A percentile compares a stretch with the other conserved stretches of the same genome.
Conservation (phyloP, 64 coral and sea anemone genomes). For the Stichodactyla mertensii region DNA sequence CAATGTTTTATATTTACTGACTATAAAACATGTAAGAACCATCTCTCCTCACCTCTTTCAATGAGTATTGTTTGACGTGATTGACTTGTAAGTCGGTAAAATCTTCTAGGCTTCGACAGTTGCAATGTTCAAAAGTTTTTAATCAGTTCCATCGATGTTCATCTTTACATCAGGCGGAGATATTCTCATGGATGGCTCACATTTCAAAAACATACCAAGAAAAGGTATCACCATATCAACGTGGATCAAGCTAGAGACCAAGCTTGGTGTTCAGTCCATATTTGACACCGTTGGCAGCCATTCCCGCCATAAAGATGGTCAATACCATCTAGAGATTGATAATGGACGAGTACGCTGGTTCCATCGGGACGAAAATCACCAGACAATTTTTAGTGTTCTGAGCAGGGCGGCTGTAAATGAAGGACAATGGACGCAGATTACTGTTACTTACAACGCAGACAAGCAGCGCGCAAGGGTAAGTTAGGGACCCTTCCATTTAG, state of each 20-base stretch:
- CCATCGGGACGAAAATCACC: slow-evolving; percentile 67
- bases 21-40: too few relatives aligned
- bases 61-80: too few relatives aligned
- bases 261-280: slow-evolving; percentile 88
- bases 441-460: slow-evolving; percentile 62
- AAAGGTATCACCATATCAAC: slow-evolving; percentile 86
- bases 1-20: too few relatives aligned
- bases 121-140: background rate
- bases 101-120: too few relatives aligned
- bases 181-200: slow-evolving; percentile 73
- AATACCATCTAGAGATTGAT: slow-evolving; percentile 89
- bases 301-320: slow-evolving; percentile 79
- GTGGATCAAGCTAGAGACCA: slow-evolving; percentile 92
- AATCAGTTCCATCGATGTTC: background rate
- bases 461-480: slow-evolving; percentile 71
- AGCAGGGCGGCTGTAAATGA: slow-evolving; percentile 45
- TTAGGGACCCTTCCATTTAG: background rate
- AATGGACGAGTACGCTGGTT: slow-evolving; percentile 86
- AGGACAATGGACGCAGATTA: slow-evolving; percentile 55
- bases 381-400: slow-evolving; percentile 61
- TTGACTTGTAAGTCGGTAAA: too few relatives aligned
- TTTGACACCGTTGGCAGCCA: slow-evolving; percentile 98
- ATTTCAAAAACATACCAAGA: slow-evolving; percentile 71
- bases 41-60: too few relatives aligned
- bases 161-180: slow-evolving; percentile 72